These are phyloP conservation scores for Pampusana beccarii DNA, from an alignment of 2,113 vertebrate genomes.

Conservation along the genomic window DNA sequence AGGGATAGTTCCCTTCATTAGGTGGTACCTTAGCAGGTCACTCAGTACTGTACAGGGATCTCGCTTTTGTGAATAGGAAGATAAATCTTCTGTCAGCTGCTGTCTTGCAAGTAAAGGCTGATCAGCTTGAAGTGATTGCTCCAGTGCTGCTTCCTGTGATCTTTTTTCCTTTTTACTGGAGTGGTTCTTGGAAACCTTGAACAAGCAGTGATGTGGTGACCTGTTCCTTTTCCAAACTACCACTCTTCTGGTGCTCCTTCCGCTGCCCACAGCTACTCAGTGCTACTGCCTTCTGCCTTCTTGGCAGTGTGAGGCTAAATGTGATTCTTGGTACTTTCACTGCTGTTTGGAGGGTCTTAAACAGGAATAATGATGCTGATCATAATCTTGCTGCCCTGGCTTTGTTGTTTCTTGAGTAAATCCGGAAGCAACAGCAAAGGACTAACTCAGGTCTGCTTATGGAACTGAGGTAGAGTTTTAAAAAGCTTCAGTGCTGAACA, in stretches of 20 bases:
- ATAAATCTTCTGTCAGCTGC: neutral
- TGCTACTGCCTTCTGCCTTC: neutral
- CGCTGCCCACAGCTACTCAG: accelerated
- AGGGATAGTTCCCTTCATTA: neutral
- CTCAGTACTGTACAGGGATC: neutral
- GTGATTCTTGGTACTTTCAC: neutral
- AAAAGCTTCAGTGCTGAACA: neutral
- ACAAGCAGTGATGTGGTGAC: accelerated
- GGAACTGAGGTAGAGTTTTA: neutral
- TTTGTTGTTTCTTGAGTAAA: neutral
- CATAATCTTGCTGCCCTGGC: neutral
- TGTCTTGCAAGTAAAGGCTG: neutral
- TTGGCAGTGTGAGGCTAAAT: neutral
- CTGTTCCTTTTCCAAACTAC: neutral
- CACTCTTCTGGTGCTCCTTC: neutral
- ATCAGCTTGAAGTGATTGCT: neutral
- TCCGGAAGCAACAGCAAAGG: neutral
- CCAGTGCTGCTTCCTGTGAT: neutral
- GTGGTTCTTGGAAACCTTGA: neutral
- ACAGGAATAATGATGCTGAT: neutral
- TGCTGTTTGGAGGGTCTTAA: neutral
- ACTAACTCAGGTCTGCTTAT: neutral
- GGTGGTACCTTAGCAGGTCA: neutral
- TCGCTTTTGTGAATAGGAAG: neutral
- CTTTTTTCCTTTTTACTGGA: neutral